Conservation (phyloP, 2,113 vertebrate species). For the Polypterus bichir region DNA sequence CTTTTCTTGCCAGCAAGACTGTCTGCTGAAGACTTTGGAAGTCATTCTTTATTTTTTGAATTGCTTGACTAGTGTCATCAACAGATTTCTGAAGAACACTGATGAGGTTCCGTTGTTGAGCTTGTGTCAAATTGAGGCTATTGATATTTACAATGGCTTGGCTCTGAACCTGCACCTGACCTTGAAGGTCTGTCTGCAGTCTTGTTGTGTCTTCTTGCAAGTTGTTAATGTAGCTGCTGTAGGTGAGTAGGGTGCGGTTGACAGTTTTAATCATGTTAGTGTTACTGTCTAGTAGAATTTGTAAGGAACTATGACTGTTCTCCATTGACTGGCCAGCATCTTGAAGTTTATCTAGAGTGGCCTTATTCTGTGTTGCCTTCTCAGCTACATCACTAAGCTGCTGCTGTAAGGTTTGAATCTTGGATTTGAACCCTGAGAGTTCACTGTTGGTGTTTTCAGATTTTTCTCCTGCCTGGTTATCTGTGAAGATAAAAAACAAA, state of each 20-base stretch:
- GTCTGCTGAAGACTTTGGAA: constrained; percentile 77
- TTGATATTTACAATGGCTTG: constrained; percentile 65
- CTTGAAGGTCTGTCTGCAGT: constrained; percentile 71
- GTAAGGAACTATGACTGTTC: constrained; percentile 70
- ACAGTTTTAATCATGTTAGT: constrained; percentile 63
- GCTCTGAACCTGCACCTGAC: constrained; percentile 66
- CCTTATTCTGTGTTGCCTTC: constrained; percentile 70
- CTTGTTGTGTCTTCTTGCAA: constrained; percentile 69
- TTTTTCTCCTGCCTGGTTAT: constrained; percentile 77
- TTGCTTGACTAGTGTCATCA: constrained; percentile 69
- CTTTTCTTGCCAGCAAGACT: constrained; percentile 65
- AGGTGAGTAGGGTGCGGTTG: constrained; percentile 75
- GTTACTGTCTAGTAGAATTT: constrained; percentile 65
- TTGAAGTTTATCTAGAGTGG: constrained; percentile 70
- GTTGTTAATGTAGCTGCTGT: constrained; percentile 59
- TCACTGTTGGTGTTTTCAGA: constrained; percentile 76
- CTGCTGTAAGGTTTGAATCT: constrained; percentile 68
- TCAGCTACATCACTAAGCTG: constrained; percentile 73
- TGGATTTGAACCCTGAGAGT: constrained; percentile 75
- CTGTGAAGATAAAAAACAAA: constrained; percentile 32
- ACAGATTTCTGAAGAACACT: constrained; percentile 66
- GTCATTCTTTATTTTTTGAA: constrained; percentile 73
- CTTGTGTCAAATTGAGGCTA: constrained; percentile 79
- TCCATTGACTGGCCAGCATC: constrained; percentile 61
- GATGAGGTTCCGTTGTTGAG: constrained; percentile 70